A percentile compares a stretch with the other conserved stretches of the same genome.
These are phyloP conservation scores for Cataglyphis albicans DNA, from an alignment of 2,888 invertebrate species.

Conservation along the genomic window DNA sequence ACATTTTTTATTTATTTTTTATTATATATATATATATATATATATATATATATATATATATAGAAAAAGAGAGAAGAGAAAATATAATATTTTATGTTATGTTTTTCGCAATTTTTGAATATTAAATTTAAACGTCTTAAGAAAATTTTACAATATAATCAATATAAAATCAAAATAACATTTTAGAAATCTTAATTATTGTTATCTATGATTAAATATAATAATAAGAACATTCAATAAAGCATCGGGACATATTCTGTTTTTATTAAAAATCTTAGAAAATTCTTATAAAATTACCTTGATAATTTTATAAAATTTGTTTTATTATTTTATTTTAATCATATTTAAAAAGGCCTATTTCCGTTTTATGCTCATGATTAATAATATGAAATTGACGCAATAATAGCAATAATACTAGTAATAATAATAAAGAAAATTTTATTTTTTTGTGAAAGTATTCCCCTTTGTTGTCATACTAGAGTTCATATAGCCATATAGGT, in stretches of 20 bases:
- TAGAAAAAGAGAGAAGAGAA: too few species aligned
- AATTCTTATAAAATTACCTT: too few species aligned
- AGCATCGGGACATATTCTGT: neutral
- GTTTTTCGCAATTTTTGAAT: neutral
- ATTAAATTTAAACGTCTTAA: neutral
- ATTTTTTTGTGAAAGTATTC: neutral
- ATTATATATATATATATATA: neutral
- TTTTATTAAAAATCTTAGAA: neutral
- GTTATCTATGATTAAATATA: neutral
- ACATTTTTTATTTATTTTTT: neutral
- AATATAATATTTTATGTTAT: too few species aligned
- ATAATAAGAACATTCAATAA: neutral
- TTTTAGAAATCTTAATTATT: neutral
- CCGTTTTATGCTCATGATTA: neutral
- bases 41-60: neutral
- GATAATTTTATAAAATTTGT: neutral
- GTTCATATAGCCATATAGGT: neutral
- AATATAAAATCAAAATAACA: conserved; percentile 14
- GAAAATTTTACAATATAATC: neutral
- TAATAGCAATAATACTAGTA: neutral
- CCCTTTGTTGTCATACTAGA: neutral
- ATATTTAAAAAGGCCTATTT: neutral
- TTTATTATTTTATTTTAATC: neutral
- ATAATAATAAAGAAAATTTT: neutral
- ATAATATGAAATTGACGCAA: neutral